Evolutionary conservation across 2,797 vertebrate genomes (phyloP).

Genomic region (Poliocrania exsul): DNA sequence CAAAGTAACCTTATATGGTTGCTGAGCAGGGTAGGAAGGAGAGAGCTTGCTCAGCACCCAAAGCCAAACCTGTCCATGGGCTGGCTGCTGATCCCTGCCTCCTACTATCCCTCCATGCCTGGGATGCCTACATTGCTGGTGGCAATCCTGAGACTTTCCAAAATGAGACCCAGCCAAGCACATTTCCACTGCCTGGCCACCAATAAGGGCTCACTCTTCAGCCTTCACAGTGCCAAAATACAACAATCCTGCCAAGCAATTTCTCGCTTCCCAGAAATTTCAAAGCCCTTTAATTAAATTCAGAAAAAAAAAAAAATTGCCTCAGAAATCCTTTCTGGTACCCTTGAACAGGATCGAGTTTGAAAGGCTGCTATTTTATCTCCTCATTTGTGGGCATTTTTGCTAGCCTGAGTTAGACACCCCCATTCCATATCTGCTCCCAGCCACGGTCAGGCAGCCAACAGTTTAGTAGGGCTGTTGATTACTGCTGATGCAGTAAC

Average conservation of each 20-base stretch:
- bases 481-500: background rate
- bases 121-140: background rate
- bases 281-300: background rate
- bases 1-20: background rate
- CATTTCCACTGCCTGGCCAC: background rate
- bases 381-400: background rate
- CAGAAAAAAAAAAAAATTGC: background rate
- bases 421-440: background rate
- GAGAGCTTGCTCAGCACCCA: background rate
- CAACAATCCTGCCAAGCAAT: background rate
- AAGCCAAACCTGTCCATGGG: background rate
- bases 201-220: background rate
- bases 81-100: background rate
- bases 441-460: background rate
- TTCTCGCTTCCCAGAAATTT: background rate
- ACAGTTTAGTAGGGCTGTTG: background rate
- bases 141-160: background rate
- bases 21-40: background rate
- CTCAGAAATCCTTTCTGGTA: background rate
- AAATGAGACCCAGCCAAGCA: background rate
- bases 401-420: accelerated
- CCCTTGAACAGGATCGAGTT: background rate
- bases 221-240: accelerated
- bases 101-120: accelerated
- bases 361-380: background rate